A percentile compares a stretch with the other conserved stretches of the same genome.
Evolutionary conservation across 2,888 invertebrate genomes (phyloP).

Genomic region (Lysandra coridon): DNA sequence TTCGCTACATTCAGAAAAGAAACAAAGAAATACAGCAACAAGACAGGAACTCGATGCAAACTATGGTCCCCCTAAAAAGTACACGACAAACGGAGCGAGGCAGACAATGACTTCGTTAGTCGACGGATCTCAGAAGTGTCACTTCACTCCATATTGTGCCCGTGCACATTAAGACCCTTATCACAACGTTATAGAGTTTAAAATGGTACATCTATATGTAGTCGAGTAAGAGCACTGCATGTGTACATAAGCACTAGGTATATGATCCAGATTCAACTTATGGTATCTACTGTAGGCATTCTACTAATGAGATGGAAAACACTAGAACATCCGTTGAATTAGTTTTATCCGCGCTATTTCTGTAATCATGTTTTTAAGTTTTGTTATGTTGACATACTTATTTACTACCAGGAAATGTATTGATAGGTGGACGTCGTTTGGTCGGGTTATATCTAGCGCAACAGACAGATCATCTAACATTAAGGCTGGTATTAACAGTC

Average conservation of each 20-base stretch:
- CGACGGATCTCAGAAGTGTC: conserved; percentile 59
- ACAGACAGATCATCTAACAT: too few species aligned
- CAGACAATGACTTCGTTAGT: conserved; percentile 62
- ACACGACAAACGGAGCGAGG: conserved; percentile 41
- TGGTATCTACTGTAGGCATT: neutral
- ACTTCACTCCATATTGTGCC: conserved; percentile 48
- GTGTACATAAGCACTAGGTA: neutral
- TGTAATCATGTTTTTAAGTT: neutral
- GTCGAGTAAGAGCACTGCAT: conserved; percentile 12
- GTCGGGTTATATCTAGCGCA: too few species aligned
- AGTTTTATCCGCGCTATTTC: neutral
- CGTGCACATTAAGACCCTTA: conserved; percentile 28
- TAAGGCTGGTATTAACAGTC: too few species aligned
- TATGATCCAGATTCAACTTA: conserved; percentile 10
- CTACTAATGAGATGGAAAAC: conserved; percentile 30
- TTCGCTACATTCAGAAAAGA: neutral
- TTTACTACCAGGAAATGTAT: too few species aligned
- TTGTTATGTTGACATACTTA: neutral
- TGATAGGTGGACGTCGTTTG: too few species aligned
- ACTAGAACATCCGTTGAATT: neutral
- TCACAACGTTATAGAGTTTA: conserved; percentile 30
- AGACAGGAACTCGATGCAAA: neutral
- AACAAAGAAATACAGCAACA: neutral
- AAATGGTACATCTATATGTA: conserved; percentile 27
- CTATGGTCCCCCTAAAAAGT: conserved; percentile 31